Conservation (phyloP, 2,888 invertebrate genomes). For the Bellardia bayeri region DNA sequence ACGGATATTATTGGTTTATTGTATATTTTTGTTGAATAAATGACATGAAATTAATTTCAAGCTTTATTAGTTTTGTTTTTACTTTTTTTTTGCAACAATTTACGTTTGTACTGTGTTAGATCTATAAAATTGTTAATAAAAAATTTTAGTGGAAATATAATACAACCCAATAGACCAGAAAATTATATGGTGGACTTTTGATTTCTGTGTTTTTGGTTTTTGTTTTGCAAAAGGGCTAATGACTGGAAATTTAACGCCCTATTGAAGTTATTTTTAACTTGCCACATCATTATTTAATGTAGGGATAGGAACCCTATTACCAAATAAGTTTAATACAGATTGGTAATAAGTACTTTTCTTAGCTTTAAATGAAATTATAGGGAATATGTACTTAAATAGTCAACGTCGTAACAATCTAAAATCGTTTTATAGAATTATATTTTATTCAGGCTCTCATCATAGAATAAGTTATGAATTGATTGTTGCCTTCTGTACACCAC, state of each 20-base stretch:
- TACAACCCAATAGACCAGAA: slow-evolving; percentile 58
- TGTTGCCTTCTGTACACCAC: too few species aligned
- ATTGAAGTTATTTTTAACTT: not conserved
- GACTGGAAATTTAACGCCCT: slow-evolving; percentile 11
- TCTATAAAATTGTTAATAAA: slow-evolving; percentile 22
- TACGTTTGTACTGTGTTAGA: slow-evolving; percentile 17
- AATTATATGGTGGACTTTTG: slow-evolving; percentile 27
- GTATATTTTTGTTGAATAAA: slow-evolving; percentile 54
- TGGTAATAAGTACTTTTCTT: too few species aligned
- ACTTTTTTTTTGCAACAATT: slow-evolving; percentile 39
- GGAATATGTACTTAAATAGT: too few species aligned
- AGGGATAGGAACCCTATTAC: not conserved
- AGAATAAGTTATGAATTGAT: too few species aligned
- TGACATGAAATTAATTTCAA: slow-evolving; percentile 65
- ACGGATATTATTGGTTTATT: slow-evolving; percentile 64
- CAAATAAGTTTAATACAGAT: not conserved
- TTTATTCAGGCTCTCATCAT: too few species aligned
- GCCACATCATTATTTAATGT: not conserved
- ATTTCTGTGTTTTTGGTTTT: not conserved
- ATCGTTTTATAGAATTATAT: too few species aligned
- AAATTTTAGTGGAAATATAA: slow-evolving; percentile 3
- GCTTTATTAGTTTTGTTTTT: slow-evolving; percentile 59
- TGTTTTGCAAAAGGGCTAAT: slow-evolving; percentile 20
- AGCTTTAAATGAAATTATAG: too few species aligned
- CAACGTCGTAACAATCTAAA: too few species aligned